Percentiles rank a stretch among this genome's conserved stretches.
These are phyloP conservation scores for Trypoxylus dichotomus DNA, from an alignment of 1,140 invertebrate species.

Conservation along the genomic window DNA sequence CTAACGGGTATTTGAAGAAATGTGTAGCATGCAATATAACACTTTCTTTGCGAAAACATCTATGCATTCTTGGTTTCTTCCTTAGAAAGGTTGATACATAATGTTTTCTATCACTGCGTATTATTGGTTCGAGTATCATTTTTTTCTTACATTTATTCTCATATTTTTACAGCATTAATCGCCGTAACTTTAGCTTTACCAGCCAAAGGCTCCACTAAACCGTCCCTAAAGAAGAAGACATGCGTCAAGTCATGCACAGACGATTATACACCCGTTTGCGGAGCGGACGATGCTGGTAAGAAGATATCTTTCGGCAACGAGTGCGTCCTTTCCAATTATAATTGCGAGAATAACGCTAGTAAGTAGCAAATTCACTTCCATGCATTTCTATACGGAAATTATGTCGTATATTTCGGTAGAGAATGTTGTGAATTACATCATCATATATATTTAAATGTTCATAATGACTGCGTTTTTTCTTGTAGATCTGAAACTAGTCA, in stretches of 20 bases:
- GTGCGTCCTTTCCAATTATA: slow-evolving; percentile 41
- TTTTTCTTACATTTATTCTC: no score
- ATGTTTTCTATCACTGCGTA: no score
- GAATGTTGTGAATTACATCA: no score
- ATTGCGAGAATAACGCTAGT: slow-evolving; percentile 42
- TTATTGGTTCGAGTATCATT: no score
- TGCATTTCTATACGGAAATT: no score
- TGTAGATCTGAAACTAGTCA: slow-evolving; percentile 6
- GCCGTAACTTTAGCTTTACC: slow-evolving; percentile 23
- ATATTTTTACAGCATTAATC: slow-evolving; percentile 2
- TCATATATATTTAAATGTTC: not conserved
- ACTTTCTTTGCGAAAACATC: no score
- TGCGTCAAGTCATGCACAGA: slow-evolving; percentile 32
- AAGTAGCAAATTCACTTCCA: slow-evolving; percentile 23
- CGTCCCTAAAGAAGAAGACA: slow-evolving; percentile 25
- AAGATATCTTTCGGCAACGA: slow-evolving; percentile 41
- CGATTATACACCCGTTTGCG: slow-evolving; percentile 39
- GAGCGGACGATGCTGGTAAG: slow-evolving; percentile 36
- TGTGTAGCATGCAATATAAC: no score
- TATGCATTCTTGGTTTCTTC: no score
- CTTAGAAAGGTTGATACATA: no score
- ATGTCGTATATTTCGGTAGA: no score
- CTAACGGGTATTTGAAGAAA: no score
- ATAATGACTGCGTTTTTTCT: no score
- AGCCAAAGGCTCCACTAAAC: slow-evolving; percentile 34